Evolutionary conservation across 1,140 invertebrate species (phyloP).

Genomic region (Neuroterus valhalla): DNA sequence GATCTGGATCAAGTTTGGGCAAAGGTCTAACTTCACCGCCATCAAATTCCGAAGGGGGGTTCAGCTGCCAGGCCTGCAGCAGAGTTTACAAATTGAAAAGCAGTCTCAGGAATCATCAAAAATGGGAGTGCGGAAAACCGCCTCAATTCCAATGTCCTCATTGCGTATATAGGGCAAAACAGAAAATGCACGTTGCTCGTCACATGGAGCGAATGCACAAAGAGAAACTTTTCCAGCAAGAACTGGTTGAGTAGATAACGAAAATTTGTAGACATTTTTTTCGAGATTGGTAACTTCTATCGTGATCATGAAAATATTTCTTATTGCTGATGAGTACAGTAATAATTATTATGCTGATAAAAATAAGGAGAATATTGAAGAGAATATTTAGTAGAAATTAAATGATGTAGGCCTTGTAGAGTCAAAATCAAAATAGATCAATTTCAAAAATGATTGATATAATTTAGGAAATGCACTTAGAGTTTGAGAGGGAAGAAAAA

Average conservation of each 20-base stretch:
- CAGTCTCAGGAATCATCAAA: constrained; percentile 88
- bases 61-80: constrained; percentile 87
- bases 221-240: constrained; percentile 78
- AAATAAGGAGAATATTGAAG: too few species aligned
- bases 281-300: too few species aligned
- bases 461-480: too few species aligned
- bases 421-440: too few species aligned
- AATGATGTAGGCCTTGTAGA: too few species aligned
- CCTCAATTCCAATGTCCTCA: constrained; percentile 88
- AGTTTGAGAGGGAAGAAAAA: too few species aligned
- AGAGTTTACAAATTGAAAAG: constrained; percentile 89
- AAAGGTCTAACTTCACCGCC: constrained; percentile 63
- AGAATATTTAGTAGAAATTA: too few species aligned
- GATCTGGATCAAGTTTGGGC: constrained; percentile 66
- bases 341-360: too few species aligned
- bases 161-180: constrained; percentile 87
- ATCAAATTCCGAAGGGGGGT: constrained; percentile 77
- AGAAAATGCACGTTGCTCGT: constrained; percentile 90
- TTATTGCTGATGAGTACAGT: too few species aligned
- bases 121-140: constrained; percentile 91
- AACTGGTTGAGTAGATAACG: constrained; percentile 61
- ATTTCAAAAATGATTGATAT: too few species aligned
- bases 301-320: too few species aligned
- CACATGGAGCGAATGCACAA: constrained; percentile 92
- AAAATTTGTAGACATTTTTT: too few species aligned